Evolutionary conservation across 2,797 vertebrate genomes (phyloP).

Genomic region (Crenichthys baileyi): DNA sequence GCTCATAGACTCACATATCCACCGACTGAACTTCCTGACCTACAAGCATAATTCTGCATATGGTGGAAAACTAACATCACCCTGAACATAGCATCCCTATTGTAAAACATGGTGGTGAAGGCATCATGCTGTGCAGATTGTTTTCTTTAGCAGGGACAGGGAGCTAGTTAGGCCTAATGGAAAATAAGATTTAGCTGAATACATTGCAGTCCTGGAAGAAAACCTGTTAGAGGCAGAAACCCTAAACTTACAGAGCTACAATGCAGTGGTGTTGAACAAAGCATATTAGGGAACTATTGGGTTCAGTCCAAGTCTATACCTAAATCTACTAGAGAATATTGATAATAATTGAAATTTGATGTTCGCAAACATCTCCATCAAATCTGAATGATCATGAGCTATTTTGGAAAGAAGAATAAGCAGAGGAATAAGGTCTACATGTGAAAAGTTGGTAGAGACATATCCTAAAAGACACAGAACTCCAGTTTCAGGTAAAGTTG

Average conservation of each 20-base stretch:
- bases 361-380: background rate
- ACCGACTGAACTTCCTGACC: no score
- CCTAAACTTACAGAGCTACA: background rate
- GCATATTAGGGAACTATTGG: background rate
- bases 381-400: background rate
- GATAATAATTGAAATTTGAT: background rate
- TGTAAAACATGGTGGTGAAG: no score
- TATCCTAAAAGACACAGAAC: background rate
- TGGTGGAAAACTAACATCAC: background rate
- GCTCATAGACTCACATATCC: background rate
- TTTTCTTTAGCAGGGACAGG: no score
- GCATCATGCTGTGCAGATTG: no score
- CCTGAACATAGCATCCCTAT: no score
- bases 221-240: background rate
- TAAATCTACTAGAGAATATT: background rate
- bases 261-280: background rate
- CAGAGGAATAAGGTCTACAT: background rate
- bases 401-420: no score
- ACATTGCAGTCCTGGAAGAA: slow-evolving; percentile 1
- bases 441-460: background rate
- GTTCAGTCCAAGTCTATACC: background rate
- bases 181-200: no score
- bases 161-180: no score
- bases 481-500: background rate
- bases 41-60: no score